phyloP scores from a whole-genome alignment of 2,888 invertebrate species.

The Syrphus vitripennis region DNA sequence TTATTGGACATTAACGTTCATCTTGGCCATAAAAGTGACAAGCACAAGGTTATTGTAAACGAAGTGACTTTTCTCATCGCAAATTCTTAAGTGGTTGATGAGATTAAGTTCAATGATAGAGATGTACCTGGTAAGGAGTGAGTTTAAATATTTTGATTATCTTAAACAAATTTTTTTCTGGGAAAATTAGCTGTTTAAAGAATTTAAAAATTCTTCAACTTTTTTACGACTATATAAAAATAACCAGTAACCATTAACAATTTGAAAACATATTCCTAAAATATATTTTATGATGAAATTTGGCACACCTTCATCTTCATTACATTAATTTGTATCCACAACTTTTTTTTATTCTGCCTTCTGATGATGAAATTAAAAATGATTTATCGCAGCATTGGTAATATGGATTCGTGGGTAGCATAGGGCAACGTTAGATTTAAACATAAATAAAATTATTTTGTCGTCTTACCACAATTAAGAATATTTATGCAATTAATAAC shows the following conservation, averaged over 20 bases:
- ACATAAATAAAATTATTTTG: neutral
- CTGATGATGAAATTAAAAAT: neutral
- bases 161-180: too few species aligned
- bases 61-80: neutral
- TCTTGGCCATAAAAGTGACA: neutral
- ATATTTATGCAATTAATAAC: neutral
- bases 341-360: neutral
- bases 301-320: neutral
- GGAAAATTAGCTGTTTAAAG: too few species aligned
- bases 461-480: neutral
- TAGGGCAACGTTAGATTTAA: neutral
- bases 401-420: neutral
- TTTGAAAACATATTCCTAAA: neutral
- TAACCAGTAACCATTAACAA: neutral
- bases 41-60: neutral
- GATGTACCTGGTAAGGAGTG: too few species aligned
- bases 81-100: neutral
- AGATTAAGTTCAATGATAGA: neutral
- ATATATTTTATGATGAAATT: neutral
- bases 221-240: neutral
- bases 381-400: too few species aligned
- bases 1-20: neutral
- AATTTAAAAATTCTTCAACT: too few species aligned
- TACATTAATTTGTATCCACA: neutral
- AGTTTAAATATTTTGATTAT: too few species aligned